phyloP scores from a whole-genome alignment of 1,140 invertebrate species.

The Drosophila kohkoa region DNA sequence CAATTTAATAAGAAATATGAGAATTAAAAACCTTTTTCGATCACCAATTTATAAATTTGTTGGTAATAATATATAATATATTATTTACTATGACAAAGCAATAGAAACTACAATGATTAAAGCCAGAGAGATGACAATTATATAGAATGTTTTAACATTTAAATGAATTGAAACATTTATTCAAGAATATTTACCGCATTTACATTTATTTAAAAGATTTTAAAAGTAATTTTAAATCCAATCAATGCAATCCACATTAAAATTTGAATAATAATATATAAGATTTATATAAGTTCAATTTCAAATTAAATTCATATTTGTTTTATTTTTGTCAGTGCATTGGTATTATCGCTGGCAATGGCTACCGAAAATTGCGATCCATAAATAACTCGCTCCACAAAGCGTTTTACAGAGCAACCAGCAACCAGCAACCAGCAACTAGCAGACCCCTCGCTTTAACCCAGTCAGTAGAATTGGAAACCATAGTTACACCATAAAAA shows the following conservation, averaged over 20 bases:
- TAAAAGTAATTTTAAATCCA: too few relatives aligned
- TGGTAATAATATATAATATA: too few relatives aligned
- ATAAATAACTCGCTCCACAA: conserved; percentile 67
- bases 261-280: background rate
- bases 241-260: too few relatives aligned
- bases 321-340: conserved; percentile 1
- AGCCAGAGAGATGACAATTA: too few relatives aligned
- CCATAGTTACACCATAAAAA: conserved; percentile 82
- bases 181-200: too few relatives aligned
- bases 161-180: too few relatives aligned
- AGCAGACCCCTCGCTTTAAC: background rate
- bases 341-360: conserved; percentile 7
- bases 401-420: conserved; percentile 56
- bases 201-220: too few relatives aligned
- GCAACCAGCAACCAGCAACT: background rate
- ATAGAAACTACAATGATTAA: too few relatives aligned
- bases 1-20: too few relatives aligned
- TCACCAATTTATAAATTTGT: too few relatives aligned
- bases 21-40: too few relatives aligned
- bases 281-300: background rate
- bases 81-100: background rate
- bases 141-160: too few relatives aligned
- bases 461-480: conserved; percentile 31
- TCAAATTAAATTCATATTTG: background rate
- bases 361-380: conserved; percentile 34